phyloP scores from a whole-genome alignment of 2,888 invertebrate genomes.

The Willowsia nigromaculata region DNA sequence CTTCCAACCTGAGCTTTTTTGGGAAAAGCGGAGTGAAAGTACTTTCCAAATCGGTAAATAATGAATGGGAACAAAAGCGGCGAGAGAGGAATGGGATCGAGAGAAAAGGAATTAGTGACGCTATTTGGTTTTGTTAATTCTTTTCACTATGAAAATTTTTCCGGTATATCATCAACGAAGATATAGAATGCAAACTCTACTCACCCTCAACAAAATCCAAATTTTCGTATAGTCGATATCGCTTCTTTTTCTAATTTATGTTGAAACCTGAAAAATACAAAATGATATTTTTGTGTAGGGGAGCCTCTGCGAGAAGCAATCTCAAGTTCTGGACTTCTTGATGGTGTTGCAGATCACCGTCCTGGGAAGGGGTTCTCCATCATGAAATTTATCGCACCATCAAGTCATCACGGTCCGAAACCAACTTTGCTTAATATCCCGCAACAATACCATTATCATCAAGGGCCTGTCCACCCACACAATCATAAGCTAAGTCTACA shows the following conservation, averaged over 20 bases:
- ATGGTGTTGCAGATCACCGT: slow-evolving; percentile 62
- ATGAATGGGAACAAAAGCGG: slow-evolving; percentile 23
- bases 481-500: slow-evolving; percentile 53
- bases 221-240: neutral
- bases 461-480: slow-evolving; percentile 53
- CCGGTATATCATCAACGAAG: neutral
- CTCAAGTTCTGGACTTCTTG: slow-evolving; percentile 61
- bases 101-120: slow-evolving; percentile 2
- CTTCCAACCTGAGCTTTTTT: neutral
- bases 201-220: neutral
- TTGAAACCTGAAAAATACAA: neutral
- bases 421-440: slow-evolving; percentile 61
- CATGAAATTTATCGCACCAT: slow-evolving; percentile 36
- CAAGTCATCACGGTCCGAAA: slow-evolving; percentile 19
- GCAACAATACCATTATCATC: slow-evolving; percentile 59
- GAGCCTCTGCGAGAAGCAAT: slow-evolving; percentile 58
- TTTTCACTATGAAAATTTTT: neutral
- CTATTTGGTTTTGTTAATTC: neutral
- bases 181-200: neutral
- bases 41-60: slow-evolving; percentile 32
- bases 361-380: slow-evolving; percentile 55
- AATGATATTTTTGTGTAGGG: slow-evolving; percentile 41
- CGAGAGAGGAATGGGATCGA: neutral
- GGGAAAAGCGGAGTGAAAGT: neutral
- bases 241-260: neutral